phyloP scores from a whole-genome alignment of 2,113 vertebrate genomes.

The Clupea harengus region DNA sequence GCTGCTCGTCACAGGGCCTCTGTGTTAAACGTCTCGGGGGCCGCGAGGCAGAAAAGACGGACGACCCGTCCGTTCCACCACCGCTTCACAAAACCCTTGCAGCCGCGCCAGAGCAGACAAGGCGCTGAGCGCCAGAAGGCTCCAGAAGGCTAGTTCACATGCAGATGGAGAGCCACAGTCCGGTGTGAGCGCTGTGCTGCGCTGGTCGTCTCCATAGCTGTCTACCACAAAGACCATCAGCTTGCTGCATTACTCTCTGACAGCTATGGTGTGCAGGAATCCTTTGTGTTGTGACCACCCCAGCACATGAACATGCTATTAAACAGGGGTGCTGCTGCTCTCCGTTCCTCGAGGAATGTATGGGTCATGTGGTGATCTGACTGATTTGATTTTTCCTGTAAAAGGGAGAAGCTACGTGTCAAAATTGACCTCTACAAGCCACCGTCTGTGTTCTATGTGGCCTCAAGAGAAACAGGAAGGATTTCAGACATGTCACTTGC shows the following conservation, averaged over 20 bases:
- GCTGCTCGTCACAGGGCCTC: not conserved
- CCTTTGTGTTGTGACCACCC: not conserved
- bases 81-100: not conserved
- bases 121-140: not conserved
- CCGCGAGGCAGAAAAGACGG: not conserved
- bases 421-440: constrained; percentile 5
- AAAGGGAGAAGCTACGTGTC: not conserved
- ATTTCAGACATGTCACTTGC: not conserved
- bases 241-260: no score
- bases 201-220: not conserved
- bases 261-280: not conserved
- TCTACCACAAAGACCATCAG: not conserved
- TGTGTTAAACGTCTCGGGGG: constrained; percentile 5
- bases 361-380: not conserved
- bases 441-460: not conserved
- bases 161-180: not conserved
- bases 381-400: not conserved
- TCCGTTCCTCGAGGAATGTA: not conserved
- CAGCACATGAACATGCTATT: not conserved
- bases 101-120: not conserved
- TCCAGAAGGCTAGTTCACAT: not conserved
- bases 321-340: not conserved
- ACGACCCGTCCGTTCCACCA: not conserved
- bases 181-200: not conserved
- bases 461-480: not conserved